Percentiles rank a stretch among this genome's conserved stretches.
phyloP scores from a whole-genome alignment of 2,888 invertebrate species.

The Neoscelio sp. region DNA sequence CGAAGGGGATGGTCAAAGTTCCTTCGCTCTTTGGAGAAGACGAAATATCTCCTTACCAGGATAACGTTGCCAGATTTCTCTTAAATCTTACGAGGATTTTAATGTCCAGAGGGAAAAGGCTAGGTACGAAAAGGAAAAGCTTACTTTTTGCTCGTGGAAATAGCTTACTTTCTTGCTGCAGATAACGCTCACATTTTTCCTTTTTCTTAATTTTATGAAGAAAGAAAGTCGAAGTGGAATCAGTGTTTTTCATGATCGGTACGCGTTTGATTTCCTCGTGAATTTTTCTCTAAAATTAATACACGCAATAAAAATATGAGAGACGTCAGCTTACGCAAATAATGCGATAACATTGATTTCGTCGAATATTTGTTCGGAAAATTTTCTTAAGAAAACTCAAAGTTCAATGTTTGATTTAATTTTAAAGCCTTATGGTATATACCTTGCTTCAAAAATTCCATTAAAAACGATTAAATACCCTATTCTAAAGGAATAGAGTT shows the following conservation, averaged over 20 bases:
- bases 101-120: constrained; percentile 60
- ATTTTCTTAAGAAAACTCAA: no score
- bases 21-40: constrained; percentile 38
- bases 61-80: constrained; percentile 64
- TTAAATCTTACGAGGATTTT: constrained; percentile 63
- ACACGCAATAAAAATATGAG: no score
- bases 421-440: no score
- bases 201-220: constrained; percentile 50
- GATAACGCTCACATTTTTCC: constrained; percentile 39
- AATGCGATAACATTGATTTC: no score
- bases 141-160: constrained; percentile 46
- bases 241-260: constrained; percentile 31
- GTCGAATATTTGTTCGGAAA: no score
- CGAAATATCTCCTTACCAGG: constrained; percentile 54
- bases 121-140: constrained; percentile 49
- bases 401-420: no score
- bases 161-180: constrained; percentile 41
- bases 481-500: no score
- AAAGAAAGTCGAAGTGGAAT: constrained; percentile 24
- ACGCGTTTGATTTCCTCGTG: constrained; percentile 6
- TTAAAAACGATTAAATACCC: no score
- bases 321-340: no score
- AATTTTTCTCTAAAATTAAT: constrained; percentile 17
- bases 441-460: no score
- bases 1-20: constrained; percentile 53